A percentile compares a stretch with the other conserved stretches of the same genome.
These are phyloP conservation scores for Drosophila pseudotalamancana DNA, from an alignment of 2,888 invertebrate species.

Conservation along the genomic window DNA sequence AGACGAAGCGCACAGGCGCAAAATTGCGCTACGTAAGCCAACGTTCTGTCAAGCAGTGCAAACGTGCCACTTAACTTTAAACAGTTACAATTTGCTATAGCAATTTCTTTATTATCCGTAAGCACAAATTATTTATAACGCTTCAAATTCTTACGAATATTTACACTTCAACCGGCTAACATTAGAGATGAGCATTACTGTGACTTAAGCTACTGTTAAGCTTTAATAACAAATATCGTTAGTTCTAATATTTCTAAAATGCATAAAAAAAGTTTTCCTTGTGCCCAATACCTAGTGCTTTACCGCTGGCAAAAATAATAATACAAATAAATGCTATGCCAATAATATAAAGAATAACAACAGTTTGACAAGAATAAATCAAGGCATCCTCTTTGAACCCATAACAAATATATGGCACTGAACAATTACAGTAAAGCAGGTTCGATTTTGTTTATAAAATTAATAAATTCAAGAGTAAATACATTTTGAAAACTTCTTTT, in stretches of 20 bases:
- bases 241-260: neutral
- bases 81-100: neutral
- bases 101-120: neutral
- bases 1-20: constrained; percentile 10
- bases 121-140: neutral
- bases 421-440: no score
- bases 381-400: neutral
- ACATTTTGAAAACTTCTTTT: neutral
- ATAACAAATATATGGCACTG: neutral
- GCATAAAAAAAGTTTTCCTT: neutral
- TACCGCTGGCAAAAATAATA: neutral
- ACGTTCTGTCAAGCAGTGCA: neutral
- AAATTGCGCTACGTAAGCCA: constrained; percentile 6
- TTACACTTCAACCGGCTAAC: neutral
- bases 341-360: neutral
- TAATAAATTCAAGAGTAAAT: neutral
- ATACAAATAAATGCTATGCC: no score
- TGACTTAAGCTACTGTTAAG: neutral
- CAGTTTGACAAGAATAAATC: neutral
- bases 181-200: constrained; percentile 13
- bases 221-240: neutral
- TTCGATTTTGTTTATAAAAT: neutral
- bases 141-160: neutral
- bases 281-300: neutral
- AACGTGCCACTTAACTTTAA: neutral